Percentiles rank a stretch among this genome's conserved stretches.
Conservation (phyloP, 37 sponge, comb jelly and placozoan genomes). For the Hexactinellida sp. region DNA sequence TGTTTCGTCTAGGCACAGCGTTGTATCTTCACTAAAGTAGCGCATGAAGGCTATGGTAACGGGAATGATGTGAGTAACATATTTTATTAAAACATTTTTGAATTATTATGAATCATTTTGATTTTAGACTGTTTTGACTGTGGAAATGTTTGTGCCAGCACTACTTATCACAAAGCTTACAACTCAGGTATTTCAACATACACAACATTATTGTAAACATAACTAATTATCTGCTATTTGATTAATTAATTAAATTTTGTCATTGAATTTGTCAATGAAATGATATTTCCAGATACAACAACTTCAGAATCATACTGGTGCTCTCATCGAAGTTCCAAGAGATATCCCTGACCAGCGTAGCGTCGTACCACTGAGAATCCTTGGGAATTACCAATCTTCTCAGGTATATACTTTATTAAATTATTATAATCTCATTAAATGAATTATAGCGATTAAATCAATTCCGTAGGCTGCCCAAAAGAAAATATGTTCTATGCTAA, state of each 20-base stretch:
- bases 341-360: not conserved
- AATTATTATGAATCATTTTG: not conserved
- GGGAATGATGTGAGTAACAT: not conserved
- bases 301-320: not conserved
- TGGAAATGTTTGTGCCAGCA: constrained; percentile 4
- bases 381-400: constrained; percentile 1
- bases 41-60: not conserved
- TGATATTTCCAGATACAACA: constrained; percentile 18
- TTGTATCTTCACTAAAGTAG: not conserved
- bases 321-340: not conserved
- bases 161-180: not conserved
- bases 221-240: not conserved
- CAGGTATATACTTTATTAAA: not conserved
- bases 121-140: constrained; percentile 13
- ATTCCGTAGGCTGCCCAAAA: not conserved
- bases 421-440: not conserved
- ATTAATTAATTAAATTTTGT: not conserved
- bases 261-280: too few relatives aligned
- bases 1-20: not conserved
- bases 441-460: not conserved
- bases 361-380: not conserved
- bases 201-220: too few relatives aligned
- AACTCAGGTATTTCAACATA: not conserved
- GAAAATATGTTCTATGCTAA: not conserved
- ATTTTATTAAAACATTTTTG: not conserved